Conservation (phyloP, 2,113 vertebrate species). For the Ellobius talpinus region DNA sequence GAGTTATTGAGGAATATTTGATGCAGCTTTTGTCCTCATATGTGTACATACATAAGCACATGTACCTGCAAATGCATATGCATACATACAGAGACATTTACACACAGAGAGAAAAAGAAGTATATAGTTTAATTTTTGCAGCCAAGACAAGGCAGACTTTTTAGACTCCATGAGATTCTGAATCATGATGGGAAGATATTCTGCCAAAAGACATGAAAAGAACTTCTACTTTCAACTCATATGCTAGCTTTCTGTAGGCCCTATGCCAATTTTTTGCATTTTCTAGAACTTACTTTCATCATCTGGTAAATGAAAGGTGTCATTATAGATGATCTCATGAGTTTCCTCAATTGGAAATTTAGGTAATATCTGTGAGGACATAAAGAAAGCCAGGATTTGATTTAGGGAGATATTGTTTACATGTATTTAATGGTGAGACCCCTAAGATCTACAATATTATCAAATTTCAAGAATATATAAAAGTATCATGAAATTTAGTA, state of each 20-base stretch:
- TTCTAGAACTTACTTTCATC: constrained; percentile 2
- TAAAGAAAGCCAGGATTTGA: constrained; percentile 17
- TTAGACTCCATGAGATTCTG: neutral
- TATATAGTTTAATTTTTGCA: neutral
- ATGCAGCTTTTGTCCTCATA: neutral
- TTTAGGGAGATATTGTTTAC: neutral
- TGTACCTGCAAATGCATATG: neutral
- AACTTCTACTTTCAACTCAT: constrained; percentile 17
- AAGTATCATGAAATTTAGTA: neutral
- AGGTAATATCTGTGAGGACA: neutral
- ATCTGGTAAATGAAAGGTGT: neutral
- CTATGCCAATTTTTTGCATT: neutral
- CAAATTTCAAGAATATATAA: neutral
- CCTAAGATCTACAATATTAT: neutral
- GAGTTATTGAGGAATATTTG: neutral
- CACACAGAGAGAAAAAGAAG: neutral
- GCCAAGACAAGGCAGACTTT: neutral
- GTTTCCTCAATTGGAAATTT: neutral
- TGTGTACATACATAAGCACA: neutral
- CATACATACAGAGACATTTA: neutral
- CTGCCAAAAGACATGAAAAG: neutral
- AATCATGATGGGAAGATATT: neutral
- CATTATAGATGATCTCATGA: neutral
- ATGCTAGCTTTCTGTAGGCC: neutral
- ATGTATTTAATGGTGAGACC: neutral